Evolutionary conservation across 30 jellyfish, hydroid and myxozoan genomes (phyloP).

Genomic region (Hydra vulgaris): DNA sequence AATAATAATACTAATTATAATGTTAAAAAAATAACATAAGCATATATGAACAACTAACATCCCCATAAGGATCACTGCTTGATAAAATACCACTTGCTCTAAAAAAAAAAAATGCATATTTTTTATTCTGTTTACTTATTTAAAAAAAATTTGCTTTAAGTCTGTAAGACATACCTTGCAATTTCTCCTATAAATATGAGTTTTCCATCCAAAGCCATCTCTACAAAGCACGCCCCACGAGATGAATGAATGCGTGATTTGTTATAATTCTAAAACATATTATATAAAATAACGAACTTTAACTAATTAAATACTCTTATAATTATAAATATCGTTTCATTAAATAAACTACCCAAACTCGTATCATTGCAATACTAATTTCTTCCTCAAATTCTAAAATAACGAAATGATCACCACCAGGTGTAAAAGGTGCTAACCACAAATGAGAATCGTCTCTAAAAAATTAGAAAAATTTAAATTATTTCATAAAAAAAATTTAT

Average conservation of each 20-base stretch:
- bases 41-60: constrained; percentile 36
- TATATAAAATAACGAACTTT: neutral
- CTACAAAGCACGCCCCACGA: constrained; percentile 77
- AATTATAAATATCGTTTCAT: neutral
- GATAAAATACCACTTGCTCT: constrained; percentile 97
- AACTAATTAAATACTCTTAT: neutral
- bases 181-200: constrained; percentile 82
- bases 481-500: neutral
- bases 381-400: constrained; percentile 40
- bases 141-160: neutral
- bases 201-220: constrained; percentile 55
- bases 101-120: neutral
- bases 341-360: constrained; percentile 64
- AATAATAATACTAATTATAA: no score
- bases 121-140: no score
- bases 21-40: neutral
- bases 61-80: constrained; percentile 90
- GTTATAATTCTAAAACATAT: constrained; percentile 57
- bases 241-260: constrained; percentile 92
- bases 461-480: neutral
- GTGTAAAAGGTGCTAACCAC: constrained; percentile 89
- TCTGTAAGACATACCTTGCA: constrained; percentile 44
- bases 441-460: constrained; percentile 87
- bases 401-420: constrained; percentile 58
- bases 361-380: constrained; percentile 61